Evolutionary conservation across 2,888 invertebrate species (phyloP), one percentile per base, ranked within the genome.

Genomic region (Coleophora flavipennella): DNA sequence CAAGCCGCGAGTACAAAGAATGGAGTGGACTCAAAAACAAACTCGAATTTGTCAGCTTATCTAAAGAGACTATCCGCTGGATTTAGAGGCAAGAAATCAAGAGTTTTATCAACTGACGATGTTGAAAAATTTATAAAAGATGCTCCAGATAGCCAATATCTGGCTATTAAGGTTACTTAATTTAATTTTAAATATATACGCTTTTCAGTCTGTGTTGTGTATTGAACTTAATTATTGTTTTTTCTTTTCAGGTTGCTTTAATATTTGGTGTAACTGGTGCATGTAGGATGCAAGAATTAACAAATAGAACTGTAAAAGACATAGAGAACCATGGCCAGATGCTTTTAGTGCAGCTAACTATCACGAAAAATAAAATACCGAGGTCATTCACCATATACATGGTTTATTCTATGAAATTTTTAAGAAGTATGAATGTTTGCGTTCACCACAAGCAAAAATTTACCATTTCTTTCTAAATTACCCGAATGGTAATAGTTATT

Each of bases 91-190:
- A 42, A 42, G 31, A 46, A 44, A 38, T 44, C 49, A n/a, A n/a
- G n/a, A n/a, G n/a, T n/a, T n/a, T 46, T 48, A n/a, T 33, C 45
- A 1, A 10, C 36, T 13, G 33, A 40, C 3, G 20, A 50, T 13
- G 25, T 50, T n/a, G 39, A 52, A 36, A 48, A 31, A n/a, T 48
- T 50, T 35, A 27, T 50, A 33, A 47, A 44, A 20, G 44, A 48
- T 25, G 49, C 48, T 13, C 47, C 48, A 2, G 47, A 49, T 41
- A 27, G 38, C 29, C 12, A 14, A 31, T 49, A 44, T 43, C 35
- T 49, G 6, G 42, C 37, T 8, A 38, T 37, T 27, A 49, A 44
- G 42, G 42, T 48, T 28, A 32, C 38, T 42, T 35, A 13, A 11
- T 9, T 12, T 14, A 13, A 13, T 13, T n/a, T 32, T 10, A 1